A percentile compares a stretch with the other conserved stretches of the same genome.
Conservation (phyloP, 2,113 vertebrate genomes). For the Ranitomeya variabilis region DNA sequence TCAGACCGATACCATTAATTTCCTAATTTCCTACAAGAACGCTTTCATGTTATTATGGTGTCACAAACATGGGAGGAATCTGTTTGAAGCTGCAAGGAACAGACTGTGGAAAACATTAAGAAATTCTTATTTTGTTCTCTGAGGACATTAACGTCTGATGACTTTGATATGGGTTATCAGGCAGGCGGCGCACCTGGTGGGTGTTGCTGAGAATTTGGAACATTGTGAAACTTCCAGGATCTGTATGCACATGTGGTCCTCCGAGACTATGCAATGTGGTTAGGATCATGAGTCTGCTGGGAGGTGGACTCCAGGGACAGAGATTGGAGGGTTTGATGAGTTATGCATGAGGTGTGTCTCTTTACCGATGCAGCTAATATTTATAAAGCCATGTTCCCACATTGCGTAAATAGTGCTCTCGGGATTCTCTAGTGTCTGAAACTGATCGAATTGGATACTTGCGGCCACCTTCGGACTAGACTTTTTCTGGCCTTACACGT, state of each 20-base stretch:
- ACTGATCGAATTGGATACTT: too few relatives aligned
- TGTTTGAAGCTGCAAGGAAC: conserved; percentile 19
- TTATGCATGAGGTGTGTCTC: neutral
- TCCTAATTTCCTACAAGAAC: neutral
- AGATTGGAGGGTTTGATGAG: neutral
- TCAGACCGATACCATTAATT: neutral
- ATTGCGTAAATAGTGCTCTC: too few relatives aligned
- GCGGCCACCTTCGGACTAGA: too few relatives aligned
- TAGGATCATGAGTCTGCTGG: neutral
- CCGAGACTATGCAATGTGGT: neutral
- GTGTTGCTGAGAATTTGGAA: conserved; percentile 29
- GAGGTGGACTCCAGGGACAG: neutral
- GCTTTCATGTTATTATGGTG: conserved; percentile 22
- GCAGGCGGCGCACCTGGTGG: conserved; percentile 29
- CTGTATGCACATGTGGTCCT: conserved; percentile 42
- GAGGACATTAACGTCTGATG: conserved; percentile 39
- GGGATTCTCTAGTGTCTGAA: too few relatives aligned
- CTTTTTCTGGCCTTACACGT: too few relatives aligned
- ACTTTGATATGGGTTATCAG: conserved; percentile 36
- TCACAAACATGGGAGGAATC: conserved; percentile 20
- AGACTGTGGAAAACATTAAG: conserved; percentile 40
- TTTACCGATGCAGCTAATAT: neutral
- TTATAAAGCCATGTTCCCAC: neutral
- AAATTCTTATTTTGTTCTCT: conserved; percentile 35
- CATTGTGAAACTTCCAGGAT: conserved; percentile 25